Evolutionary conservation across 1,140 invertebrate genomes (phyloP).

Genomic region (Drosophila kanapiae): DNA sequence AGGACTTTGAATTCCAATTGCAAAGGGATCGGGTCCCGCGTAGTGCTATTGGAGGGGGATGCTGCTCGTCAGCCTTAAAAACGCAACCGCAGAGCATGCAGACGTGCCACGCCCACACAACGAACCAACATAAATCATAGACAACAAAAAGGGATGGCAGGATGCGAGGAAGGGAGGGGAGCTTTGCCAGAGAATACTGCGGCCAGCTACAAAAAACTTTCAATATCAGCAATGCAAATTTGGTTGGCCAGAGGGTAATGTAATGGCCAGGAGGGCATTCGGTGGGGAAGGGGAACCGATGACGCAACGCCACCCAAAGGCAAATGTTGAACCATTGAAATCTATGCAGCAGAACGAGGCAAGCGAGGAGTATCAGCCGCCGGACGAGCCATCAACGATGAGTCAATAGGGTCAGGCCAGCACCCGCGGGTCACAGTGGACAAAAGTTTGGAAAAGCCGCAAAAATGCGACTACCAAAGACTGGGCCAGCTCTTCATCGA

Average conservation of each 20-base stretch:
- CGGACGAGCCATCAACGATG: conserved; percentile 74
- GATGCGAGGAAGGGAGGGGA: background rate
- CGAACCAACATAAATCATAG: conserved; percentile 81
- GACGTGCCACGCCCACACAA: conserved; percentile 75
- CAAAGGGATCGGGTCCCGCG: conserved; percentile 36
- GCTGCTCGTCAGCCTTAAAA: conserved; percentile 62
- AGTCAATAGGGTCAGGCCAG: conserved; percentile 71
- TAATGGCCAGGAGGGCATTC: conserved; percentile 3
- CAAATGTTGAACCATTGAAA: conserved; percentile 72
- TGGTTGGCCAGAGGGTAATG: conserved; percentile 32
- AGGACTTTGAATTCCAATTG: conserved; percentile 83
- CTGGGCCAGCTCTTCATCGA: background rate
- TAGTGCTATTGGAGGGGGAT: conserved; percentile 20
- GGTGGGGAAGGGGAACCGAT: conserved; percentile 47
- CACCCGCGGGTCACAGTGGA: conserved; percentile 69
- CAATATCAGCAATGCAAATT: conserved; percentile 83
- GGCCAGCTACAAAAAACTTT: conserved; percentile 66
- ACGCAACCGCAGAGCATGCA: conserved; percentile 80
- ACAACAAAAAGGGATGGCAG: conserved; percentile 57
- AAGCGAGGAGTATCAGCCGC: conserved; percentile 13
- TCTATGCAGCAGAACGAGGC: conserved; percentile 60
- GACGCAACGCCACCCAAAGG: conserved; percentile 70
- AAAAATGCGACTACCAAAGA: conserved; percentile 5
- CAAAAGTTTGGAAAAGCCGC: conserved; percentile 26
- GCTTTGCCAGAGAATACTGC: conserved; percentile 43